Base-by-base conservation (phyloP, 1,140 invertebrate genomes). In the Drosophila bifasciata region DNA sequence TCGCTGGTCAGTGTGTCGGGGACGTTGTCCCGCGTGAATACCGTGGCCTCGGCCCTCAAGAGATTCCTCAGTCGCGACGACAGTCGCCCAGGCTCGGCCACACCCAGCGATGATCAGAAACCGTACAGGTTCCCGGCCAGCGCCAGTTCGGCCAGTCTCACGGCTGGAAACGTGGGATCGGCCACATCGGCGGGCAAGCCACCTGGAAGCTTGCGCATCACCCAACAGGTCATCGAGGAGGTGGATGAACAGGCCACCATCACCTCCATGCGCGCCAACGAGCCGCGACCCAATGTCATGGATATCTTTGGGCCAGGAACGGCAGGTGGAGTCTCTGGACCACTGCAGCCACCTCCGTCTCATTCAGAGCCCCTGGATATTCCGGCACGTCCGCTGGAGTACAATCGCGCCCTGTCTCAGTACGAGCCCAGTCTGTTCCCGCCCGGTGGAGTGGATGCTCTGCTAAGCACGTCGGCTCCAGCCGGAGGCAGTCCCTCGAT, bases 221-320 rank as follows among this genome's bases (percentile, higher is more conserved):
- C 95, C 0, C 94, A 95, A 75, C 94, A 95, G 71, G 94, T 96
- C 3, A 97, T 96, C 23, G 96, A 96, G 86, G 96, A 97, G 89
- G 95, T 96, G 0, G 96, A 96, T 71, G 96, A 97, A 79, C 96
- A 96, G 86, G 92, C 94, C 66, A 96, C 96, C 3, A 94, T 96
- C 48, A 96, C 94, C 0, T 96, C 95, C 13, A 94, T 95, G 92
- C 93, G 93, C 11, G 73, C 92, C 79, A 90, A 94, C 91, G 79
- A 93, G 32, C 91, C 94, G 84, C 78, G 93, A 40, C 94, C 94
- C 32, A 92, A 92, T 70, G 93, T 94, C 16, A 93, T 93, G 85
- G 93, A 92, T 73, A 91, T 93, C 57, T 95, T 94, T 90, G 92
- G 90, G 0, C 16, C 36, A 48, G 5, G 63, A 76, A 57, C 76